A percentile compares a stretch with the other conserved stretches of the same genome.
These are phyloP conservation scores for Tupaia chinensis DNA, from an alignment of 2,113 vertebrate species.

Conservation along the genomic window DNA sequence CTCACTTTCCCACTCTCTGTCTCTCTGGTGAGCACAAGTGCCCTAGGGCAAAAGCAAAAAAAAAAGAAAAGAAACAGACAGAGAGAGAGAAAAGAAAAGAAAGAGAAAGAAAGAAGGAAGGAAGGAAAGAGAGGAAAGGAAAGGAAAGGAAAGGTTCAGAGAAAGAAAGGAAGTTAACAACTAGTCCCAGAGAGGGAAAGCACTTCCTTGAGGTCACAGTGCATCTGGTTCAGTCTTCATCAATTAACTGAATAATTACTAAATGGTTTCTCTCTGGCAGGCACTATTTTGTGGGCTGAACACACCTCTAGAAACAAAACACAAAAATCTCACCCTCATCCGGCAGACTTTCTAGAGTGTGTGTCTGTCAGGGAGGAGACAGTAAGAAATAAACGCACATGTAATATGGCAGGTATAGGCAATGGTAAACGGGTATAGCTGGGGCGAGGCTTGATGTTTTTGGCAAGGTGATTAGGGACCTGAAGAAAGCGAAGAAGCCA, in stretches of 20 bases:
- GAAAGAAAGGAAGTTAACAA: constrained; percentile 23
- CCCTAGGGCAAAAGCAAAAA: too few relatives aligned
- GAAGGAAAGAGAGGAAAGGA: too few relatives aligned
- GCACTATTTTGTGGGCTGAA: neutral
- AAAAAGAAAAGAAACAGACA: too few relatives aligned
- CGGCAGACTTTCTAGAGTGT: neutral
- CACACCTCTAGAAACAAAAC: neutral
- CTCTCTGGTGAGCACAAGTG: too few relatives aligned
- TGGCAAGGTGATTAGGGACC: neutral
- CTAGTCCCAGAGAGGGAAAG: neutral
- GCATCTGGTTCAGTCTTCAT: neutral
- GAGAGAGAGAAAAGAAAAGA: too few relatives aligned
- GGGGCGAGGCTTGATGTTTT: neutral
- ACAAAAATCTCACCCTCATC: neutral
- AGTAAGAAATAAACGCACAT: neutral
- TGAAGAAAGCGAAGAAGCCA: neutral
- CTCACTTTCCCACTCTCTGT: too few relatives aligned
- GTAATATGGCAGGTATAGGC: neutral
- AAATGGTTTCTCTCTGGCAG: neutral
- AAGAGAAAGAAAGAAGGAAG: too few relatives aligned
- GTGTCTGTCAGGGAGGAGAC: neutral
- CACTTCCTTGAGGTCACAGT: neutral
- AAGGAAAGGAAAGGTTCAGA: too few relatives aligned
- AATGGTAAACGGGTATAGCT: neutral
- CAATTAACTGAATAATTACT: neutral